These are phyloP conservation scores for Platycheirus albimanus DNA, from an alignment of 2,888 invertebrate species.

Conservation along the genomic window DNA sequence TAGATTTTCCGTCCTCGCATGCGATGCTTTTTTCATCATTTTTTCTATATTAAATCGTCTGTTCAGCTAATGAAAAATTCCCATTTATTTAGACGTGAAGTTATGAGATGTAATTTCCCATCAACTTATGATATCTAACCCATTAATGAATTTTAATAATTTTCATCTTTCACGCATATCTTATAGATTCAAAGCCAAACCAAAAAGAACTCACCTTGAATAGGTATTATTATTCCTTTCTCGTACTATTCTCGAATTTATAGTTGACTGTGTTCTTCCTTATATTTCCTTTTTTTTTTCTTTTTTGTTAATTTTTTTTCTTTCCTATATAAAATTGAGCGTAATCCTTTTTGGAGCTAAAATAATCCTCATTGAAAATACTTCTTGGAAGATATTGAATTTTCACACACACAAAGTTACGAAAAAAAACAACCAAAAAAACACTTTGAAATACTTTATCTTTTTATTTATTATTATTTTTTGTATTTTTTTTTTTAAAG, in stretches of 20 bases:
- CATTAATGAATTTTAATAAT: neutral
- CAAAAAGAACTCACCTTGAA: conserved; percentile 62
- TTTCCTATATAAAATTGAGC: conserved; percentile 41
- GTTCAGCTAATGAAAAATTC: neutral
- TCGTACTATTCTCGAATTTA: conserved; percentile 25
- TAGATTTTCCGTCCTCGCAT: neutral
- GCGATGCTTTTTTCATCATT: neutral
- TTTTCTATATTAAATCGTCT: too few species aligned
- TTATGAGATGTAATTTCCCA: neutral
- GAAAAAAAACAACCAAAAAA: conserved; percentile 3
- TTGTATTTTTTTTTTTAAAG: neutral
- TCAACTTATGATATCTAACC: too few species aligned
- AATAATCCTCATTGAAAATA: conserved; percentile 60
- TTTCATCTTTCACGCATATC: neutral
- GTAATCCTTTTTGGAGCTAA: conserved; percentile 65
- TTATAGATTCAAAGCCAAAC: neutral
- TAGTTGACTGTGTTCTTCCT: conserved; percentile 7
- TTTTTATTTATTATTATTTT: neutral
- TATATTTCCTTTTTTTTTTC: conserved; percentile 9
- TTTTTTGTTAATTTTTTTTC: too few species aligned
- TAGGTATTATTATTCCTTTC: conserved; percentile 58
- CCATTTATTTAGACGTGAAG: conserved; percentile 21
- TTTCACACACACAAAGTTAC: conserved; percentile 29
- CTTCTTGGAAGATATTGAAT: conserved; percentile 47
- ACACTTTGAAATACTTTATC: conserved; percentile 20